These are phyloP conservation scores for Pristionchus pacificus DNA, from an alignment of 1,140 invertebrate species.

Conservation along the genomic window DNA sequence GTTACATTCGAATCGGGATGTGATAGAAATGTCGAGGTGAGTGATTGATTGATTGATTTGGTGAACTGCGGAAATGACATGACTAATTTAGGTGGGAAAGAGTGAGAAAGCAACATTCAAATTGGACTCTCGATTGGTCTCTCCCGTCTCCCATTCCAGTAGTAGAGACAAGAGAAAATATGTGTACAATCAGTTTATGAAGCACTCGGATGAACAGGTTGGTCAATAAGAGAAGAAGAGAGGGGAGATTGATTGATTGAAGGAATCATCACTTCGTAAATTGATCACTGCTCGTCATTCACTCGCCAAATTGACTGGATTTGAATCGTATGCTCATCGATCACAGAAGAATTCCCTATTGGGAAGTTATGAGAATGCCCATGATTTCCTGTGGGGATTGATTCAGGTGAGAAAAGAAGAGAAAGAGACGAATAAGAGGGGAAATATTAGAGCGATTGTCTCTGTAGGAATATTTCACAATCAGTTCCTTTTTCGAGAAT, in stretches of 20 bases:
- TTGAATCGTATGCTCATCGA: conserved; percentile 49
- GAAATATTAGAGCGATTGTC: conserved; percentile 21
- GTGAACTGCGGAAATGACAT: too few relatives aligned
- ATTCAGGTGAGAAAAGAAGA: conserved; percentile 39
- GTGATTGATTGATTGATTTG: too few relatives aligned
- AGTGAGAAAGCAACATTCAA: conserved; percentile 19
- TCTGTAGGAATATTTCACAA: too few relatives aligned
- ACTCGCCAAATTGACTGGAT: conserved; percentile 51
- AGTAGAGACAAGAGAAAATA: conserved; percentile 22
- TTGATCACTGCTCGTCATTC: conserved; percentile 40
- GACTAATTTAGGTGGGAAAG: conserved; percentile 7
- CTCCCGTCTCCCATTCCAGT: conserved; percentile 25
- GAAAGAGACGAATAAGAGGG: conserved; percentile 37
- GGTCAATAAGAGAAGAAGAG: not conserved
- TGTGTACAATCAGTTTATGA: conserved; percentile 30
- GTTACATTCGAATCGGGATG: conserved; percentile 23
- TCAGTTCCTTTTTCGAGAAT: too few relatives aligned
- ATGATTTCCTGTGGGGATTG: conserved; percentile 42
- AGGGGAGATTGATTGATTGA: not conserved
- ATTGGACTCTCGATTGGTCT: conserved; percentile 1
- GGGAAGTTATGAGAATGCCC: conserved; percentile 44
- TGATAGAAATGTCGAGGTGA: conserved; percentile 16
- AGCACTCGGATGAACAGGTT: conserved; percentile 26
- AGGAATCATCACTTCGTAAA: conserved; percentile 39
- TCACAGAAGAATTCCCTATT: conserved; percentile 50